Evolutionary conservation across 2,888 invertebrate species (phyloP).

Genomic region (Andrena flavipes): DNA sequence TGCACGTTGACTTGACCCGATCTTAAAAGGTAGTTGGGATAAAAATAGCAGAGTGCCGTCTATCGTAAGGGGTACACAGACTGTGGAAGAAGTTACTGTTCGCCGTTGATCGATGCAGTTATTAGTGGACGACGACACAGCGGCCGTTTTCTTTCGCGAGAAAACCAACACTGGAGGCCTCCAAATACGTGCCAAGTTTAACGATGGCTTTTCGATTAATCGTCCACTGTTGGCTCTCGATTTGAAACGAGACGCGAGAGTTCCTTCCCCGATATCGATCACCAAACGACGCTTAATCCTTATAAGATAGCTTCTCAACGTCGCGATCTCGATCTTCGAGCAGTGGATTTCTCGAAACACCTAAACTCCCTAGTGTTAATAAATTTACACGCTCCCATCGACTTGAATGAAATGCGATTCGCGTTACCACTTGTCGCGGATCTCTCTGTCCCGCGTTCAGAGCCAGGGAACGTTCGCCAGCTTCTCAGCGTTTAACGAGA

Average conservation of each 20-base stretch:
- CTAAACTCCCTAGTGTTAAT: no score
- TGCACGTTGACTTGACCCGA: conserved; percentile 70
- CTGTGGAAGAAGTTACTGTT: conserved; percentile 62
- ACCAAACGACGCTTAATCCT: neutral
- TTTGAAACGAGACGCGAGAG: neutral
- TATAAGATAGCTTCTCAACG: neutral
- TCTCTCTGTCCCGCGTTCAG: neutral
- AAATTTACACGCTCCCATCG: no score
- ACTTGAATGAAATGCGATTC: neutral
- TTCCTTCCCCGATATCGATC: neutral
- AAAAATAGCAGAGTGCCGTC: conserved; percentile 70
- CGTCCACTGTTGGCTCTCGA: neutral
- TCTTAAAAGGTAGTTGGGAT: conserved; percentile 68
- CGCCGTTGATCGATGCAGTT: conserved; percentile 65
- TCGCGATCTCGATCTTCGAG: no score
- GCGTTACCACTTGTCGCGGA: neutral
- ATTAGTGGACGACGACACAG: conserved; percentile 58
- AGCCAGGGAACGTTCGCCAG: conserved; percentile 2
- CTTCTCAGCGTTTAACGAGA: neutral
- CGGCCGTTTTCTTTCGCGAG: conserved; percentile 25
- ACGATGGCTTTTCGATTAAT: conserved; percentile 12
- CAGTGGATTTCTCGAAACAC: no score
- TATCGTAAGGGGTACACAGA: conserved; percentile 63
- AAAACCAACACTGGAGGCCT: conserved; percentile 29
- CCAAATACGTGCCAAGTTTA: conserved; percentile 27